Percentiles rank a stretch among this genome's conserved stretches.
phyloP scores from a whole-genome alignment of 2,888 invertebrate species.

The Megaustenia siamemsis region DNA sequence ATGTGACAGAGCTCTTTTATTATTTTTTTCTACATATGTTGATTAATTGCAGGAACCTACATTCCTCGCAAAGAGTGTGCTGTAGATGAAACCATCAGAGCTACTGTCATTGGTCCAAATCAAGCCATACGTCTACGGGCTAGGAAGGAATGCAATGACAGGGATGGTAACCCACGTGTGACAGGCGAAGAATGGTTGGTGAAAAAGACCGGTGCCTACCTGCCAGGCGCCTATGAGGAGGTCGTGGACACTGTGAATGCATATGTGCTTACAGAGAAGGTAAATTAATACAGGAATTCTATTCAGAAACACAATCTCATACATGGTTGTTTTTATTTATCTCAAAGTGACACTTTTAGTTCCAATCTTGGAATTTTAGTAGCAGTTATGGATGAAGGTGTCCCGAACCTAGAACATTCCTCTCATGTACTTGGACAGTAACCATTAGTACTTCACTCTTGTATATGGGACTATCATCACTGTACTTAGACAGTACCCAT shows the following conservation, averaged over 20 bases:
- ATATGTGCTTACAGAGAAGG: constrained; percentile 82
- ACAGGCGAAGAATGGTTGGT: constrained; percentile 82
- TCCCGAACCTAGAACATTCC: too few species aligned
- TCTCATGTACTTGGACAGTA: too few species aligned
- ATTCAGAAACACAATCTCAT: too few species aligned
- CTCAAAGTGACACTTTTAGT: too few species aligned
- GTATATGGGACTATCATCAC: too few species aligned
- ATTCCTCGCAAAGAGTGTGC: constrained; percentile 81
- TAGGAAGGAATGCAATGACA: constrained; percentile 80
- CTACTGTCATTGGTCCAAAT: constrained; percentile 81
- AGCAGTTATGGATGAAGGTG: too few species aligned
- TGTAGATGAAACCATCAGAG: constrained; percentile 80
- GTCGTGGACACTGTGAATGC: constrained; percentile 81
- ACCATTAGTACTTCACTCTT: too few species aligned
- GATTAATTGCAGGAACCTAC: constrained; percentile 81
- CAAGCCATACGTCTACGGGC: constrained; percentile 81
- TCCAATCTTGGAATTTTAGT: too few species aligned
- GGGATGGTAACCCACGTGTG: constrained; percentile 70
- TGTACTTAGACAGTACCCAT: too few species aligned
- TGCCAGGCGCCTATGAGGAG: constrained; percentile 82
- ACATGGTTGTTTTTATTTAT: too few species aligned
- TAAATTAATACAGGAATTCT: too few species aligned
- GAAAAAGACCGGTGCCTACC: constrained; percentile 81
- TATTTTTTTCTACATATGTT: background rate
- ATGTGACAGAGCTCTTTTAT: background rate